These are phyloP conservation scores for Cordylochernes scorpioides DNA, from an alignment of 2,888 invertebrate species.

Conservation along the genomic window DNA sequence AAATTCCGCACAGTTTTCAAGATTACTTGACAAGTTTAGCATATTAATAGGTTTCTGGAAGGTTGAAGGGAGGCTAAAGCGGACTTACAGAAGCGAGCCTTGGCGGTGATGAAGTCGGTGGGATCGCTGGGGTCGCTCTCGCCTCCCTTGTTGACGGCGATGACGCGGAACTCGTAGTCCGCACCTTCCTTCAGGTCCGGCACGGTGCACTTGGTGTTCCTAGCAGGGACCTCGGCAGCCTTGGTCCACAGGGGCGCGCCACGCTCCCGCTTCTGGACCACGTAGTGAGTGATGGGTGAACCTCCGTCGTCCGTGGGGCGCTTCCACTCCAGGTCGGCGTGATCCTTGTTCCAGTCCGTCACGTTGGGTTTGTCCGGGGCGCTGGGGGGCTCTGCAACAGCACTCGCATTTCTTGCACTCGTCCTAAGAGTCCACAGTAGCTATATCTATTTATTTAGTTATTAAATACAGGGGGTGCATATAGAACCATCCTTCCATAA, in stretches of 20 bases:
- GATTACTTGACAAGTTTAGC: too few relatives aligned
- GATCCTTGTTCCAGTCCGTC: constrained; percentile 29
- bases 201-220: constrained; percentile 49
- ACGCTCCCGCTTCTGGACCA: constrained; percentile 83
- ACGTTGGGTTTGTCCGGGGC: constrained; percentile 64
- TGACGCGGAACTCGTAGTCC: constrained; percentile 76
- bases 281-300: constrained; percentile 29
- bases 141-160: constrained; percentile 17
- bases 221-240: constrained; percentile 56
- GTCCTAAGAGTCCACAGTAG: neutral
- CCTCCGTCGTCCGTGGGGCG: constrained; percentile 17
- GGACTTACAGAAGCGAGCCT: constrained; percentile 32
- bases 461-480: too few relatives aligned
- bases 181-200: constrained; percentile 68
- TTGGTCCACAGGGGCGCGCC: constrained; percentile 83
- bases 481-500: too few relatives aligned
- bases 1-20: too few relatives aligned
- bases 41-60: too few relatives aligned
- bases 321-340: constrained; percentile 57
- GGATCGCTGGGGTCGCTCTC: constrained; percentile 31
- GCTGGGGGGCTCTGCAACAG: constrained; percentile 42
- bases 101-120: constrained; percentile 58
- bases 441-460: neutral
- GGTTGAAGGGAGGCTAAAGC: too few relatives aligned
- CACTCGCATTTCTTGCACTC: neutral